Evolutionary conservation across 2,113 vertebrate species (phyloP).

Genomic region (Alectura lathami): DNA sequence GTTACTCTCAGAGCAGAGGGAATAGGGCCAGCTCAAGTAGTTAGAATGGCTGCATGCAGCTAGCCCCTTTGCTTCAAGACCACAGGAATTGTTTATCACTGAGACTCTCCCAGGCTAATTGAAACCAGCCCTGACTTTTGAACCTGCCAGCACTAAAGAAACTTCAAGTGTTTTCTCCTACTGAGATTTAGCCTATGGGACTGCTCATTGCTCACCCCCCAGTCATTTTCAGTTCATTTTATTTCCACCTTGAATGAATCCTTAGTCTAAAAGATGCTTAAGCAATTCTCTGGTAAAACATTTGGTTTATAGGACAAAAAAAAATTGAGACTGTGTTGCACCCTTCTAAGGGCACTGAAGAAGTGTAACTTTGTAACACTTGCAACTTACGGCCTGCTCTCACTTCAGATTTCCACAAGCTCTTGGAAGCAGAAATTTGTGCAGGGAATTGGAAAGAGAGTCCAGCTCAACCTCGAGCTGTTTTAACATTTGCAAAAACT

Average conservation of each 20-base stretch:
- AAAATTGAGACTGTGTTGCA: neutral
- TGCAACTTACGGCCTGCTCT: neutral
- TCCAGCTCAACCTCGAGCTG: neutral
- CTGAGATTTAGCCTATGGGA: conserved; percentile 75
- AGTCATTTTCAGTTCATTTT: conserved; percentile 64
- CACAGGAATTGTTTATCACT: conserved; percentile 89
- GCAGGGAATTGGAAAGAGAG: neutral
- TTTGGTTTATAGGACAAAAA: neutral
- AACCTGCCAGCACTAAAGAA: conserved; percentile 81
- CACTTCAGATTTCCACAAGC: neutral
- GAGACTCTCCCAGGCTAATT: conserved; percentile 84
- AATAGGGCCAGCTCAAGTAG: conserved; percentile 51
- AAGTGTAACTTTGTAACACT: neutral
- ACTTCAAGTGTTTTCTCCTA: conserved; percentile 76
- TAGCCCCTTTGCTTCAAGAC: conserved; percentile 75
- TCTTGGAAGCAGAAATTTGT: neutral
- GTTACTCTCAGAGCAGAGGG: conserved; percentile 44
- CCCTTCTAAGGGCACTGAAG: neutral
- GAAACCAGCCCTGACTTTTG: conserved; percentile 84
- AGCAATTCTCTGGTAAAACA: neutral
- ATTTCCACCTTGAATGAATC: conserved; percentile 59
- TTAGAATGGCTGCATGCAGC: conserved; percentile 55
- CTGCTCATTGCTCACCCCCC: conserved; percentile 64
- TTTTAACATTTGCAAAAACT: neutral
- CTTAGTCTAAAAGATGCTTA: conserved; percentile 22